Evolutionary conservation across 1,140 invertebrate genomes (phyloP).

Genomic region (Caerostris extrusa): DNA sequence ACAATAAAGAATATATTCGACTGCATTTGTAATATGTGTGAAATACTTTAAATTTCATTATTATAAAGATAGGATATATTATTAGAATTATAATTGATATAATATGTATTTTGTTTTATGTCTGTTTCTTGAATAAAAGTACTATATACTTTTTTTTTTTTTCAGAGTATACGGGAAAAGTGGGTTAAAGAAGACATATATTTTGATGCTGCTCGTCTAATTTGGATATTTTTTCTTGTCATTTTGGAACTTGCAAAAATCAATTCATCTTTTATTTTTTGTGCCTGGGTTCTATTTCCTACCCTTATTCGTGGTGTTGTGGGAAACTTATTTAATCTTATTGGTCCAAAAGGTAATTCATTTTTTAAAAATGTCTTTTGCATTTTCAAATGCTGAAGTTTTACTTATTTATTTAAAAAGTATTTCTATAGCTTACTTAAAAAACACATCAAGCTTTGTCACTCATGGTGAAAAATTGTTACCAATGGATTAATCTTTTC

Average conservation of each 20-base stretch:
- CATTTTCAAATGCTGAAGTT: neutral
- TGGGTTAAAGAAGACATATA: slow-evolving; percentile 85
- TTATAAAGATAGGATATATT: no score
- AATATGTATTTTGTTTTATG: no score
- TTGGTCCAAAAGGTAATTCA: slow-evolving; percentile 58
- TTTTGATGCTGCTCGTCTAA: slow-evolving; percentile 85
- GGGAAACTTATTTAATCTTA: slow-evolving; percentile 50
- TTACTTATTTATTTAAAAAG: neutral
- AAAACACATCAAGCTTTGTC: no score
- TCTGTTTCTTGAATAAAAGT: no score
- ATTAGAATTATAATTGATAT: no score
- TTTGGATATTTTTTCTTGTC: slow-evolving; percentile 84
- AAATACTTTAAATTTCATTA: no score
- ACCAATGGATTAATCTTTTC: no score
- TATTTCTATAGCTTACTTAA: neutral
- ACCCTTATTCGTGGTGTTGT: slow-evolving; percentile 63
- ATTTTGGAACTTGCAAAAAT: slow-evolving; percentile 47
- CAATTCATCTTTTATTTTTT: slow-evolving; percentile 73
- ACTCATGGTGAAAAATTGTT: no score
- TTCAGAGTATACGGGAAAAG: slow-evolving; percentile 80
- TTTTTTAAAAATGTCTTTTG: neutral
- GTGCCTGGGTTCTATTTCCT: slow-evolving; percentile 71
- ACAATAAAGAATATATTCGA: no score
- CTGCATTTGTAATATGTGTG: no score
- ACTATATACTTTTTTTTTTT: slow-evolving; percentile 2